Percentiles rank a stretch among this genome's conserved stretches.
These are phyloP conservation scores for Cephalopterus ornatus DNA, from an alignment of 2,113 vertebrate species.

Conservation along the genomic window DNA sequence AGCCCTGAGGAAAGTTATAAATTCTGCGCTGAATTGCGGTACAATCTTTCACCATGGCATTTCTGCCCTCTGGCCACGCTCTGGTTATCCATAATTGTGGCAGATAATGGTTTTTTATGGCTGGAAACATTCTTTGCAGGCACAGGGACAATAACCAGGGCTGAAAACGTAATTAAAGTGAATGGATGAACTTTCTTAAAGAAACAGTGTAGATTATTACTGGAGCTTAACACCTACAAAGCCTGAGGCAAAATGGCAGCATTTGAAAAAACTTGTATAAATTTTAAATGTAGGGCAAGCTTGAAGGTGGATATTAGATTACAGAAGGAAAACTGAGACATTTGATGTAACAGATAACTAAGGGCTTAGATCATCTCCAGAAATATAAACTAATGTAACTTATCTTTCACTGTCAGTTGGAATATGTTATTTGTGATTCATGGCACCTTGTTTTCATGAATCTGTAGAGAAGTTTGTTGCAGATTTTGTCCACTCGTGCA, in stretches of 20 bases:
- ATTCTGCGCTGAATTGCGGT: constrained; percentile 72
- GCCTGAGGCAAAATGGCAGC: constrained; percentile 55
- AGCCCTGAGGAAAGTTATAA: constrained; percentile 74
- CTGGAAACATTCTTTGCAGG: constrained; percentile 75
- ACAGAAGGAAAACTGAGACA: constrained; percentile 60
- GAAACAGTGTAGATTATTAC: constrained; percentile 68
- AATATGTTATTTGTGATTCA: neutral
- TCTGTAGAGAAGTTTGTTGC: neutral
- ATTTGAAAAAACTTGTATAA: constrained; percentile 66
- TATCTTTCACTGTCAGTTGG: constrained; percentile 37
- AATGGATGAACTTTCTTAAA: constrained; percentile 74
- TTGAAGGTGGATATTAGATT: constrained; percentile 63
- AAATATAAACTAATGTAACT: constrained; percentile 54
- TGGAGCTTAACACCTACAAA: constrained; percentile 59
- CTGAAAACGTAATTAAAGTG: constrained; percentile 75
- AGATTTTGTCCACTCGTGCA: neutral
- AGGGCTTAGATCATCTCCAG: constrained; percentile 61
- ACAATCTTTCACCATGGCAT: constrained; percentile 75
- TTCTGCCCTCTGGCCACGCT: constrained; percentile 68
- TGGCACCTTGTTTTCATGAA: neutral
- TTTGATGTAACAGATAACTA: constrained; percentile 64
- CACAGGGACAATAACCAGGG: constrained; percentile 70
- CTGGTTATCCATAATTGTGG: constrained; percentile 76
- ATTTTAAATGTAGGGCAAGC: constrained; percentile 61
- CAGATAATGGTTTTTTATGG: constrained; percentile 76